phyloP scores from a whole-genome alignment of 2,888 invertebrate species.

The Meta bourneti region DNA sequence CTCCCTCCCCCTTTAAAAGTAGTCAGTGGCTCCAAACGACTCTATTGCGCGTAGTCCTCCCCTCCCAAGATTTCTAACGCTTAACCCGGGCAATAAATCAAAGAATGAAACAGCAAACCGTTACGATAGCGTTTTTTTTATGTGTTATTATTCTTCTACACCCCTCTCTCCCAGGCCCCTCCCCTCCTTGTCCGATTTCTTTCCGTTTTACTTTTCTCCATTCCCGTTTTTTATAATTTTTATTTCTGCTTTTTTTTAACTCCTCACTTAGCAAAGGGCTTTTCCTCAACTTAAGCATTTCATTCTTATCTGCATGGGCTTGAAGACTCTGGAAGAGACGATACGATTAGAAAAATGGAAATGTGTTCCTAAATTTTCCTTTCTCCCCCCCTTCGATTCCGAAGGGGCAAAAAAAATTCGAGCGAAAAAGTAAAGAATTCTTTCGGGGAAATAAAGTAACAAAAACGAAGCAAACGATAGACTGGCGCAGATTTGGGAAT shows the following conservation, averaged over 20 bases:
- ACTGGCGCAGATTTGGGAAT: background rate
- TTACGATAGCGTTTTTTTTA: slow-evolving; percentile 35
- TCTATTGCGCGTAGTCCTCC: background rate
- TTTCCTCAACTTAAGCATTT: slow-evolving; percentile 49
- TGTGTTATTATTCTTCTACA: background rate
- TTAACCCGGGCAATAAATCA: slow-evolving; percentile 68
- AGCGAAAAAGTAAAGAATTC: slow-evolving; percentile 9
- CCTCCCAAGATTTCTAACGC: slow-evolving; percentile 42
- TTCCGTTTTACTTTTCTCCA: background rate
- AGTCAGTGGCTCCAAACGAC: slow-evolving; percentile 34
- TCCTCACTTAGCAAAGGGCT: slow-evolving; percentile 29
- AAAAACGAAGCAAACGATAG: background rate
- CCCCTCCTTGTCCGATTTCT: slow-evolving; percentile 1
- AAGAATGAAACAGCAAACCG: slow-evolving; percentile 60
- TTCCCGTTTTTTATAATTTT: background rate
- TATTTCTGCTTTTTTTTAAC: background rate
- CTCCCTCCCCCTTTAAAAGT: slow-evolving; percentile 34
- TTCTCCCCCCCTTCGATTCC: background rate
- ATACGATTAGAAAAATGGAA: slow-evolving; percentile 64
- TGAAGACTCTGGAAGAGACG: slow-evolving; percentile 19
- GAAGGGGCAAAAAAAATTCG: background rate
- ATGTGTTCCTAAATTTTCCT: slow-evolving; percentile 23
- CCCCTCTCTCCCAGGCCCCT: background rate
- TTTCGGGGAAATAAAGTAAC: background rate
- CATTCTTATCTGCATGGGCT: slow-evolving; percentile 31